These are phyloP conservation scores for Pedionomus torquatus DNA, from an alignment of 2,113 vertebrate genomes.

Conservation along the genomic window DNA sequence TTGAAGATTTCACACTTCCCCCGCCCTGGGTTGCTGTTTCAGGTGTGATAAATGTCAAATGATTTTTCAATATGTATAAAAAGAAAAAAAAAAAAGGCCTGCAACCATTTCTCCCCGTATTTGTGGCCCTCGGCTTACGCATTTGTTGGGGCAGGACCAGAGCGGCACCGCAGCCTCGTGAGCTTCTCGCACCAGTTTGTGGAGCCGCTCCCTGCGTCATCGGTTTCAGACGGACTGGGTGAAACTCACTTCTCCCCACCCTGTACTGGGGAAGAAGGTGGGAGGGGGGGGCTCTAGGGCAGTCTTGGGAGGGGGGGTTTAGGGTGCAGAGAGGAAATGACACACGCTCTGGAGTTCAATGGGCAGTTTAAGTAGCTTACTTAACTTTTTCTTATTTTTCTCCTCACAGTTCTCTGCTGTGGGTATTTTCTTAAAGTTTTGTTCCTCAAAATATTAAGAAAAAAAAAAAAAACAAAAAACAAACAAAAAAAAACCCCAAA, in stretches of 20 bases:
- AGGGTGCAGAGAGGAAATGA: not conserved
- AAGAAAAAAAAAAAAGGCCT: too few species aligned
- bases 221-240: not conserved
- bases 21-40: not conserved
- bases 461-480: not conserved
- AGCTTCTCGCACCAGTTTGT: not conserved
- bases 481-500: too few species aligned
- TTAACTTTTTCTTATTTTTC: not conserved
- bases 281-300: too few species aligned
- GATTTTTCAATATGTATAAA: not conserved
- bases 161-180: not conserved
- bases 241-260: not conserved
- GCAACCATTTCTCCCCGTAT: not conserved
- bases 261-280: not conserved
- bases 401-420: not conserved
- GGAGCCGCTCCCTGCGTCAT: not conserved
- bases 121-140: not conserved
- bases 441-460: constrained; percentile 52
- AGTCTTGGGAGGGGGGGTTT: too few species aligned
- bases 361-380: not conserved
- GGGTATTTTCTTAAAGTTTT: constrained; percentile 50
- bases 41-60: constrained; percentile 36
- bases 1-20: not conserved
- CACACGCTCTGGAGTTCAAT: not conserved
- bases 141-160: not conserved